Percentiles rank a stretch among this genome's conserved stretches.
Conservation (phyloP, 2,888 invertebrate genomes). For the Epicampocera succincta region DNA sequence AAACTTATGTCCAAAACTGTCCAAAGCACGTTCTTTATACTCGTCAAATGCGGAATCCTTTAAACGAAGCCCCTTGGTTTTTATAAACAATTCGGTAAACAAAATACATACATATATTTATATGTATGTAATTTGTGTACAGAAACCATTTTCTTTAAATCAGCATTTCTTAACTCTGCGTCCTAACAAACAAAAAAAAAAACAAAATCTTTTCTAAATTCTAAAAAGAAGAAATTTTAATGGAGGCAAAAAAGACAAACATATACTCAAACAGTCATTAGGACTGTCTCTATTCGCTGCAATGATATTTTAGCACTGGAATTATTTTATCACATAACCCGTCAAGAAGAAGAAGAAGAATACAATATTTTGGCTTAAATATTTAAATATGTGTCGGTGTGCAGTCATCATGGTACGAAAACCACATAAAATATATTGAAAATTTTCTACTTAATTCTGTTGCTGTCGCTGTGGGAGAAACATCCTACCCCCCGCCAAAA, state of each 20-base stretch:
- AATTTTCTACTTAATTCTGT: slow-evolving; percentile 27
- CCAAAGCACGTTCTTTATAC: too few relatives aligned
- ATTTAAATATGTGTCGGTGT: slow-evolving; percentile 29
- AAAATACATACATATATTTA: too few relatives aligned
- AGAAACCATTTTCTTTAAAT: too few relatives aligned
- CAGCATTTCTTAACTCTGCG: too few relatives aligned
- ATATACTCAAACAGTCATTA: slow-evolving; percentile 12
- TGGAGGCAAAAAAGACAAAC: background rate
- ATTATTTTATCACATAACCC: slow-evolving; percentile 19
- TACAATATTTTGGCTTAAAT: background rate
- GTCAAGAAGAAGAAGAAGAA: slow-evolving; percentile 16
- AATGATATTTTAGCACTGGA: slow-evolving; percentile 39
- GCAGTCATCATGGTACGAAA: slow-evolving; percentile 21
- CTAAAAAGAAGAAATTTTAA: too few relatives aligned
- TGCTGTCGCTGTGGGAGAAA: slow-evolving; percentile 20
- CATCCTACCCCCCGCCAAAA: slow-evolving; percentile 28
- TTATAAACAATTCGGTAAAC: too few relatives aligned
- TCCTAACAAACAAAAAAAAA: too few relatives aligned
- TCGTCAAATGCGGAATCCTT: too few relatives aligned
- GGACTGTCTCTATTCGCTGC: background rate
- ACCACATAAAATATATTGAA: slow-evolving; percentile 19
- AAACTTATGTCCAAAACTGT: too few relatives aligned
- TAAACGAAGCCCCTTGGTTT: too few relatives aligned
- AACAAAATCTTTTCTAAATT: too few relatives aligned
- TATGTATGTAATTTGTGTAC: too few relatives aligned